phyloP scores from a whole-genome alignment of 2,113 vertebrate genomes.

The Ursus arctos region DNA sequence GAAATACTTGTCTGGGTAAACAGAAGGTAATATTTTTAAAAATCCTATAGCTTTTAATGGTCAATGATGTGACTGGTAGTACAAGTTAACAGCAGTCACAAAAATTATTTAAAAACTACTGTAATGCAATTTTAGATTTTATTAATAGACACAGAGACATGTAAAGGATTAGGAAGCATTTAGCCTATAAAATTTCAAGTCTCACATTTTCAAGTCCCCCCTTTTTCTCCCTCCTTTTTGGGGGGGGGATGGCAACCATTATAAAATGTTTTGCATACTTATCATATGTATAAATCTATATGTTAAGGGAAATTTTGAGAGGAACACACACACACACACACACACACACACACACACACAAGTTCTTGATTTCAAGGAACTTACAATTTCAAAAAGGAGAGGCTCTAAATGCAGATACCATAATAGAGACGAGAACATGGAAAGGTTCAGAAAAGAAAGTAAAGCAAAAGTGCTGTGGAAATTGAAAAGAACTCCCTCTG shows the following conservation, averaged over 20 bases:
- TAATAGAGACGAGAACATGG: not conserved
- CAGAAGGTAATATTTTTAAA: not conserved
- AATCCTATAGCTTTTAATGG: not conserved
- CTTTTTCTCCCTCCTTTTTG: not conserved
- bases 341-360: not conserved
- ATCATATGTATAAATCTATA: not conserved
- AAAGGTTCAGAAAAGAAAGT: not conserved
- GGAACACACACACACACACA: not conserved
- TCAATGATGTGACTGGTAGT: not conserved
- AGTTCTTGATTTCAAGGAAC: not conserved
- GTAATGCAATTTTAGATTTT: not conserved
- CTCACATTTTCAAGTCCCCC: not conserved
- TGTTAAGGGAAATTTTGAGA: not conserved
- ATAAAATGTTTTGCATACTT: not conserved
- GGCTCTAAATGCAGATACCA: not conserved
- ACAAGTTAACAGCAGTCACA: not conserved
- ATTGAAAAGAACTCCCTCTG: not conserved
- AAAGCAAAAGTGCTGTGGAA: not conserved
- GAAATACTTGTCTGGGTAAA: not conserved
- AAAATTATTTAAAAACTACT: not conserved
- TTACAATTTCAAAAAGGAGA: not conserved
- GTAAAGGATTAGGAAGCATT: not conserved
- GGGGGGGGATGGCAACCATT: not conserved
- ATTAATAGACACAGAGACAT: not conserved
- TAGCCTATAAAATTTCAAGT: not conserved